phyloP scores from a whole-genome alignment of 2,888 invertebrate genomes.

The Mesoligia furuncula region DNA sequence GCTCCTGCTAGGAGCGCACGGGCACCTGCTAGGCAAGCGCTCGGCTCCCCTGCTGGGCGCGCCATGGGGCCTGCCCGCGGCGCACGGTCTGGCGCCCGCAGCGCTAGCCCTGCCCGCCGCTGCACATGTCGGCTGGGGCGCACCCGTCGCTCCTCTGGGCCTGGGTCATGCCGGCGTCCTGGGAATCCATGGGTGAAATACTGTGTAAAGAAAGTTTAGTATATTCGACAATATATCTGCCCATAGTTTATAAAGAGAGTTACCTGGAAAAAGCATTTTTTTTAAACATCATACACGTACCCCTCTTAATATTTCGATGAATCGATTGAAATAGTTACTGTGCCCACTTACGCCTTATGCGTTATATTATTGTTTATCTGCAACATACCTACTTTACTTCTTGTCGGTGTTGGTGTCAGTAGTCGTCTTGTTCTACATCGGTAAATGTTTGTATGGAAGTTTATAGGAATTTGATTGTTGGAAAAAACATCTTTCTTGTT shows the following conservation, averaged over 20 bases:
- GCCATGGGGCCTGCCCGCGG: conserved; percentile 67
- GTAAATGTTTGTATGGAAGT: background rate
- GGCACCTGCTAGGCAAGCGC: conserved; percentile 81
- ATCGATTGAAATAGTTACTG: background rate
- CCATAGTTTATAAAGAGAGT: conserved; percentile 86
- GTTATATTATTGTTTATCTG: background rate
- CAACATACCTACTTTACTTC: background rate
- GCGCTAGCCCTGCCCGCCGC: conserved; percentile 69
- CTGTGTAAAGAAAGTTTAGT: conserved; percentile 66
- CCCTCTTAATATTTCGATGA: background rate
- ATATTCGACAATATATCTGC: conserved; percentile 66
- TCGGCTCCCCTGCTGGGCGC: conserved; percentile 78
- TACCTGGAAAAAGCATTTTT: conserved; percentile 72
- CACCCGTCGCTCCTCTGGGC: conserved; percentile 68
- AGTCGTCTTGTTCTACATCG: background rate
- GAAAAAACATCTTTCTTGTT: background rate
- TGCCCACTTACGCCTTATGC: background rate
- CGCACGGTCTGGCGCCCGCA: conserved; percentile 66
- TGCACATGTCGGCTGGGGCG: conserved; percentile 66
- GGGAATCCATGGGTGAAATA: conserved; percentile 73
- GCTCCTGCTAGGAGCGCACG: conserved; percentile 75
- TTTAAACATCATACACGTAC: conserved; percentile 20
- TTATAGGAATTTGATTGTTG: background rate
- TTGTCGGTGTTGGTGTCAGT: background rate
- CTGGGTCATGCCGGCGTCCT: conserved; percentile 68